These are phyloP conservation scores for Turnix velox DNA, from an alignment of 2,113 vertebrate genomes.

Conservation along the genomic window DNA sequence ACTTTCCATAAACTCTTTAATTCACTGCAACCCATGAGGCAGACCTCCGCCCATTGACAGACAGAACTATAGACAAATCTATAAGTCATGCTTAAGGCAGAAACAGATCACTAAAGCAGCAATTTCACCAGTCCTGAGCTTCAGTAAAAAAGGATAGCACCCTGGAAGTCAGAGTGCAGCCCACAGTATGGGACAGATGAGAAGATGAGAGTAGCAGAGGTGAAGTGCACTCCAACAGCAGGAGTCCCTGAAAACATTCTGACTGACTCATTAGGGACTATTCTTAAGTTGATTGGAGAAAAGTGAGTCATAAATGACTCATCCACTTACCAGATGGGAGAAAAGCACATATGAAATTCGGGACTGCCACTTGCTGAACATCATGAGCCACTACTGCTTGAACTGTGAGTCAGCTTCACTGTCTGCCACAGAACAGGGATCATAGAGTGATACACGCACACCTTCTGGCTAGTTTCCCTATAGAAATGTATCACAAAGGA, in stretches of 20 bases:
- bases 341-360: constrained; percentile 44
- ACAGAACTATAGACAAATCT: not conserved
- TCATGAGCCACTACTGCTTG: not conserved
- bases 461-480: not conserved
- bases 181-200: not conserved
- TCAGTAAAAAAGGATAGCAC: not conserved
- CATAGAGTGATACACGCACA: not conserved
- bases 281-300: constrained; percentile 22
- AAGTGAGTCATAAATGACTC: constrained; percentile 59
- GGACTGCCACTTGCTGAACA: not conserved
- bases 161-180: not conserved
- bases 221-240: constrained; percentile 25
- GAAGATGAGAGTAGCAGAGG: not conserved
- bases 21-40: not conserved
- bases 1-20: not conserved
- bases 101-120: not conserved
- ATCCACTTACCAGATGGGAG: constrained; percentile 49
- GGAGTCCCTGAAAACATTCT: constrained; percentile 31
- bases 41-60: not conserved
- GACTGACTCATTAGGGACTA: constrained; percentile 49
- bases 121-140: not conserved
- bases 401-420: not conserved
- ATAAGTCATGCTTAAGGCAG: not conserved
- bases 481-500: not conserved
- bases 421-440: not conserved